Conservation (phyloP, 2,113 vertebrate species). For the Arizona elegans region DNA sequence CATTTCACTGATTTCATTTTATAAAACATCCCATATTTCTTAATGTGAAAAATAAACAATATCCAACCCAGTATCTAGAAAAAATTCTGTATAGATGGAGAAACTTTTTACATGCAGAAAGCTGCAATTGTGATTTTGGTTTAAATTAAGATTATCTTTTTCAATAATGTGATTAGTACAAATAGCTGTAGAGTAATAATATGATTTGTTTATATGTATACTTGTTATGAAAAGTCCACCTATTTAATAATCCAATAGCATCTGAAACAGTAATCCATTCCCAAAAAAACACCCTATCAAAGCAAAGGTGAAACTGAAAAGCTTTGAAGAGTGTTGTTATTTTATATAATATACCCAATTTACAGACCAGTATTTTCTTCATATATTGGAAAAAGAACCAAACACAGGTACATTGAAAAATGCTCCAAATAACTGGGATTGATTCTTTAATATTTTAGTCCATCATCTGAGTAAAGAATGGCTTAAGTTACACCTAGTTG, state of each 20-base stretch:
- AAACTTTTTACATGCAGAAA: neutral
- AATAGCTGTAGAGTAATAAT: neutral
- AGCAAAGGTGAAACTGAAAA: neutral
- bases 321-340: neutral
- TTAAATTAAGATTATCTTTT: neutral
- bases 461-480: neutral
- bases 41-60: neutral
- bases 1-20: neutral
- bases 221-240: neutral
- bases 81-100: neutral
- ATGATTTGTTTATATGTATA: constrained; percentile 7
- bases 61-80: neutral
- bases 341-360: neutral
- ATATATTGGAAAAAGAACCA: neutral
- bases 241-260: neutral
- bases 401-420: neutral
- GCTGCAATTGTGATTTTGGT: neutral
- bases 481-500: neutral
- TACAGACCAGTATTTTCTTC: neutral
- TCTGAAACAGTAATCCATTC: constrained; percentile 3
- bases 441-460: neutral
- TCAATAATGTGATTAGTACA: neutral
- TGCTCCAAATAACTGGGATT: neutral
- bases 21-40: neutral
- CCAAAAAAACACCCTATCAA: neutral